Conservation (phyloP, 2,113 vertebrate species). For the Manacus vitellinus region DNA sequence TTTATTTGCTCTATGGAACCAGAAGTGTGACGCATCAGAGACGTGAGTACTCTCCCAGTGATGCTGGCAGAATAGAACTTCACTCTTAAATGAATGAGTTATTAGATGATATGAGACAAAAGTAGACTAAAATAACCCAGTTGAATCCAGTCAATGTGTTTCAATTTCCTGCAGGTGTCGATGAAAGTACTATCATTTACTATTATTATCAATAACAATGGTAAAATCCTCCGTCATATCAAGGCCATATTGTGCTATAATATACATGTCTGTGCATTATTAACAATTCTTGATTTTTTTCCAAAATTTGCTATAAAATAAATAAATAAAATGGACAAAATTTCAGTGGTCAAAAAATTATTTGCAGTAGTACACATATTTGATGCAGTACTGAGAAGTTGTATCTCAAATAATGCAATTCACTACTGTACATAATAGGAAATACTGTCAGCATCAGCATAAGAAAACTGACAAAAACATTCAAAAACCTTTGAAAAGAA, state of each 20-base stretch:
- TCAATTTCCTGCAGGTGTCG: neutral
- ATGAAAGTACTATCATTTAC: neutral
- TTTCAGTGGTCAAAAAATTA: neutral
- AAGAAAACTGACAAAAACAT: neutral
- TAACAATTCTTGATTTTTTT: neutral
- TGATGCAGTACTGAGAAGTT: neutral
- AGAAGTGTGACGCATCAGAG: neutral
- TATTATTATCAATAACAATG: neutral
- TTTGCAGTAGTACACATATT: neutral
- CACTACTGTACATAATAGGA: neutral
- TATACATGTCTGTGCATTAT: neutral
- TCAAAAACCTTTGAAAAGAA: neutral
- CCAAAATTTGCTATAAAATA: neutral
- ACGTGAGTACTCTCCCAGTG: neutral
- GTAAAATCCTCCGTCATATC: neutral
- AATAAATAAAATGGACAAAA: neutral
- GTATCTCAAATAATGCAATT: neutral
- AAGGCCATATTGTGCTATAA: neutral
- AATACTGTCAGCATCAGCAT: neutral
- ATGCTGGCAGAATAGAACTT: neutral
- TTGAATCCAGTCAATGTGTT: neutral
- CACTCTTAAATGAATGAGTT: neutral
- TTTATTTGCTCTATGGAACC: neutral
- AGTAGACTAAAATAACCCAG: neutral
- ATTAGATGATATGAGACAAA: neutral